Evolutionary conservation across 2,888 invertebrate genomes (phyloP).

Genomic region (Nomada goodeniana): DNA sequence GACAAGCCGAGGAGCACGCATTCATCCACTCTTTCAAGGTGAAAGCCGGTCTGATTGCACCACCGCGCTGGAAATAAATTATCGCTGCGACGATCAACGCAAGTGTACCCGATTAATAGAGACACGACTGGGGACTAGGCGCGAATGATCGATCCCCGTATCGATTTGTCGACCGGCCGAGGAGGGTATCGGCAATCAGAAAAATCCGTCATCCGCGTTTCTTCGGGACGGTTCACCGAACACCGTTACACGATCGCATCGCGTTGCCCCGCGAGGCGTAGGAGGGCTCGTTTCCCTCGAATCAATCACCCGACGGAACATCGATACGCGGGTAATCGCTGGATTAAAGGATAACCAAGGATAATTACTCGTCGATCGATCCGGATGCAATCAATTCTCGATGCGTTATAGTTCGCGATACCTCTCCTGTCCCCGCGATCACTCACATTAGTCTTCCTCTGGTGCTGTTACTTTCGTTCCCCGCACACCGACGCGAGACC

Average conservation of each 20-base stretch:
- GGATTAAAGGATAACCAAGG: constrained; percentile 74
- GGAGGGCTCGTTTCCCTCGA: constrained; percentile 61
- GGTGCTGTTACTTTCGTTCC: background rate
- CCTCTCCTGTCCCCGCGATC: constrained; percentile 33
- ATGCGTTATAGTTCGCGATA: constrained; percentile 65
- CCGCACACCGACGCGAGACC: too few species aligned
- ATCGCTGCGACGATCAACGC: background rate
- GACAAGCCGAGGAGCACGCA: constrained; percentile 48
- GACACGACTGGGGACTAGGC: too few species aligned
- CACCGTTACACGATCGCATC: constrained; percentile 33
- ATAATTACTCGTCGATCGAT: constrained; percentile 74
- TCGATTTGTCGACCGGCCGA: background rate
- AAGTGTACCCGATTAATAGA: background rate
- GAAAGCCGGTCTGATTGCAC: constrained; percentile 45
- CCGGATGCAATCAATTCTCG: constrained; percentile 74
- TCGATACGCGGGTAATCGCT: constrained; percentile 70
- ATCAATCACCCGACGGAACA: constrained; percentile 71
- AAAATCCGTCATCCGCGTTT: constrained; percentile 51
- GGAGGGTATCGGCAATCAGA: constrained; percentile 1
- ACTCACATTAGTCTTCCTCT: constrained; percentile 34
- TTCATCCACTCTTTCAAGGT: constrained; percentile 26
- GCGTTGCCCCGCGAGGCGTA: constrained; percentile 48
- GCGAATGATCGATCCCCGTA: too few species aligned
- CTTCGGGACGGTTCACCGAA: constrained; percentile 46
- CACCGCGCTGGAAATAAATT: too few species aligned